Evolutionary conservation across 2,797 vertebrate species (phyloP).

Genomic region (Leptatherina wallacei): DNA sequence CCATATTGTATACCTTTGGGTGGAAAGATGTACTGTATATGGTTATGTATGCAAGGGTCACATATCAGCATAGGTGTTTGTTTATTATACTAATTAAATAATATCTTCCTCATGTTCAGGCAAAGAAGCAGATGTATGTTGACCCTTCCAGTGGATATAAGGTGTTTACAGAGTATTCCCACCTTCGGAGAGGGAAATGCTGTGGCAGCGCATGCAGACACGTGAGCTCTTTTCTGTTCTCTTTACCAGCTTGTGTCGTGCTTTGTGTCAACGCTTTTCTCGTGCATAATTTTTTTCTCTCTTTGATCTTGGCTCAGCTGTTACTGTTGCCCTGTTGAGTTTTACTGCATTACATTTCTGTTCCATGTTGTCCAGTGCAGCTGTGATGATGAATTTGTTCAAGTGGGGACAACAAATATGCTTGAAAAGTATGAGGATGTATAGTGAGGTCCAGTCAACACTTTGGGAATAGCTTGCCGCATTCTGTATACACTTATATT

Average conservation of each 20-base stretch:
- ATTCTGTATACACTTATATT: no score
- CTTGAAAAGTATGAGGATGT: not conserved
- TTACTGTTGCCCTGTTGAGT: not conserved
- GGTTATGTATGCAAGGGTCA: slow-evolving; percentile 53
- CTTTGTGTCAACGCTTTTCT: slow-evolving; percentile 9
- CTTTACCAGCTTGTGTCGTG: slow-evolving; percentile 28
- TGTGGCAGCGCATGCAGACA: slow-evolving; percentile 87
- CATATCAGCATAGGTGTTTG: slow-evolving; percentile 41
- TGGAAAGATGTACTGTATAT: slow-evolving; percentile 41
- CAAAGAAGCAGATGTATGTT: slow-evolving; percentile 83
- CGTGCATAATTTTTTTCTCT: slow-evolving; percentile 1
- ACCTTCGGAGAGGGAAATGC: slow-evolving; percentile 84
- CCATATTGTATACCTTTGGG: slow-evolving; percentile 21
- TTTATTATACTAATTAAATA: slow-evolving; percentile 66
- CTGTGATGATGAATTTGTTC: not conserved
- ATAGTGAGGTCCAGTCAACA: not conserved
- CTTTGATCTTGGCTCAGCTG: slow-evolving; percentile 8
- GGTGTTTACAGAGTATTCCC: slow-evolving; percentile 85
- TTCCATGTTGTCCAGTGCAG: not conserved
- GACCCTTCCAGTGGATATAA: slow-evolving; percentile 83
- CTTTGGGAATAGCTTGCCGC: no score
- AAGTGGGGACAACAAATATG: not conserved
- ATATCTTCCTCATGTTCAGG: slow-evolving; percentile 78
- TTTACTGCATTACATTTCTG: not conserved
- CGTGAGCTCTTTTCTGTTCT: slow-evolving; percentile 79